Percentiles rank a stretch among this genome's conserved stretches.
phyloP scores from a whole-genome alignment of 2,113 vertebrate species.

The Sceloporus undulatus region DNA sequence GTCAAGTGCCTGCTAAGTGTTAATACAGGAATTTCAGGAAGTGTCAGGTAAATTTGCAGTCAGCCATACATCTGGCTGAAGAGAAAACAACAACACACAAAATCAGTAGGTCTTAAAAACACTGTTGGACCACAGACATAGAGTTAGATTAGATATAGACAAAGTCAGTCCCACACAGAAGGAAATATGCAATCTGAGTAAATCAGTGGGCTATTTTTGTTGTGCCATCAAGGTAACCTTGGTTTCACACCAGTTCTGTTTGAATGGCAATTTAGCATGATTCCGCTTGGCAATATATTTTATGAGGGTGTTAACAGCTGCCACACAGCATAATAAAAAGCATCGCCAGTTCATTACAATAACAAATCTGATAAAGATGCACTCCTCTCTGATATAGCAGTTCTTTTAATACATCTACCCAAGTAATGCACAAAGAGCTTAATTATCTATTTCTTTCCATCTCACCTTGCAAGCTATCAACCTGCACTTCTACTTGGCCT shows the following conservation, averaged over 20 bases:
- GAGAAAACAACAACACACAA: background rate
- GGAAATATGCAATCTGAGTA: background rate
- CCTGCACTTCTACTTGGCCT: background rate
- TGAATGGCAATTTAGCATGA: slow-evolving; percentile 1
- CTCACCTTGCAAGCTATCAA: slow-evolving; percentile 6
- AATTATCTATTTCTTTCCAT: slow-evolving; percentile 7
- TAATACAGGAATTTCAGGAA: background rate
- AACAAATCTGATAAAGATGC: background rate
- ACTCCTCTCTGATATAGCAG: slow-evolving; percentile 19
- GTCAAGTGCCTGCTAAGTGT: slow-evolving; percentile 12
- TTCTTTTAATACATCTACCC: slow-evolving; percentile 33
- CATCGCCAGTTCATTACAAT: slow-evolving; percentile 27
- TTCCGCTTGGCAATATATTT: background rate
- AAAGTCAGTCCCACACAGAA: background rate
- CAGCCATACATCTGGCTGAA: background rate
- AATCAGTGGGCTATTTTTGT: background rate
- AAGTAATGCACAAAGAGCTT: slow-evolving; percentile 27
- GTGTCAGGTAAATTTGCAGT: slow-evolving; percentile 9
- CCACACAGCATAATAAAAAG: background rate
- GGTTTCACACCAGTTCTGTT: background rate
- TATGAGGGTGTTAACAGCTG: slow-evolving; percentile 32
- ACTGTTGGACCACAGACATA: background rate
- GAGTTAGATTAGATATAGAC: slow-evolving; percentile 16
- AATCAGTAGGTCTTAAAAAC: slow-evolving; percentile 1
- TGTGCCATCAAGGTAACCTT: background rate